Evolutionary conservation across 2,113 vertebrate genomes (phyloP).

Genomic region (Lasiurus borealis): DNA sequence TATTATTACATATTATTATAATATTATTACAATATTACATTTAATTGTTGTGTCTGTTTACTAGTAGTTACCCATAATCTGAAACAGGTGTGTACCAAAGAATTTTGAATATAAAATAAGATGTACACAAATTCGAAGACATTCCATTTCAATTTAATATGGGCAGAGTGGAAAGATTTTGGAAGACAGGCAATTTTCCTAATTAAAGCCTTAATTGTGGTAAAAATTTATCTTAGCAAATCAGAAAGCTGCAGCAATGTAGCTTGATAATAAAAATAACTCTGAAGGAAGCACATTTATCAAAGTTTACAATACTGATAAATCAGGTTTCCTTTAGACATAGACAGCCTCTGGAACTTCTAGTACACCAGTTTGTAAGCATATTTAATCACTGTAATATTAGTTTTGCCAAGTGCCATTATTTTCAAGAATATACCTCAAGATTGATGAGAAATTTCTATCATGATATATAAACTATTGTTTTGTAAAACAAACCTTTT

Average conservation of each 20-base stretch:
- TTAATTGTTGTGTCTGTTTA: background rate
- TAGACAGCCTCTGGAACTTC: background rate
- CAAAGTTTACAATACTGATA: background rate
- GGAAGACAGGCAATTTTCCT: background rate
- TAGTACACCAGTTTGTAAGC: background rate
- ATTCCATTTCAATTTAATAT: background rate
- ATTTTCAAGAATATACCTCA: background rate
- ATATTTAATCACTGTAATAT: background rate
- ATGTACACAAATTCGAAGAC: background rate
- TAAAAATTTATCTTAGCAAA: background rate
- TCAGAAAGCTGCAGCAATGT: background rate
- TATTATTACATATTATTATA: too few species aligned
- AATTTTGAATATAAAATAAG: background rate
- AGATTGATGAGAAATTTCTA: background rate
- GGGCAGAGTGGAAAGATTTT: constrained; percentile 15
- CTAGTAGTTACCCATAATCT: background rate
- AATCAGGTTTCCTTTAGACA: background rate
- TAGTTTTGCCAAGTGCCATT: background rate
- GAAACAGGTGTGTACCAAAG: background rate
- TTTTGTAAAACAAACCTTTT: background rate
- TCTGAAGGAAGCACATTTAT: background rate
- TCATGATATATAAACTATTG: background rate
- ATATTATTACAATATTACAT: background rate
- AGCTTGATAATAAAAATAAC: constrained; percentile 39
- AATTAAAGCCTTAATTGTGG: background rate